phyloP scores from a whole-genome alignment of 2,888 invertebrate genomes.

The Hemistola chrysoprasaria region DNA sequence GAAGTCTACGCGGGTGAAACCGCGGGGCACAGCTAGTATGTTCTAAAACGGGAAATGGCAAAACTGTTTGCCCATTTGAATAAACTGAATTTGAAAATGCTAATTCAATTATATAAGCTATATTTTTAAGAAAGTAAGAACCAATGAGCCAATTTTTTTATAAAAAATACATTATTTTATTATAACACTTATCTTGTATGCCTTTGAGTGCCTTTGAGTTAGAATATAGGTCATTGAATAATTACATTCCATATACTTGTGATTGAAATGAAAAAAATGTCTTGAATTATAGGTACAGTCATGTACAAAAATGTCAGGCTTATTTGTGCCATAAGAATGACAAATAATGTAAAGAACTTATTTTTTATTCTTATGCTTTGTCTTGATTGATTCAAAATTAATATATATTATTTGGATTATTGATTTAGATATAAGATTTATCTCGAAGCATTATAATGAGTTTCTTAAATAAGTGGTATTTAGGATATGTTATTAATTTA shows the following conservation, averaged over 20 bases:
- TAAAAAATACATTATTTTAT: too few species aligned
- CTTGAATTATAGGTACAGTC: neutral
- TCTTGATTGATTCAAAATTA: neutral
- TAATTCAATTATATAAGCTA: too few species aligned
- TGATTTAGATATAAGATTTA: too few species aligned
- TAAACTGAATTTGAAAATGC: too few species aligned
- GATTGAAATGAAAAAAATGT: slow-evolving; percentile 27
- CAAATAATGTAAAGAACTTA: neutral
- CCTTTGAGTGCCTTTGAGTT: slow-evolving; percentile 63
- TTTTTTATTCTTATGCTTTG: neutral
- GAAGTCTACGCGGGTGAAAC: too few species aligned
- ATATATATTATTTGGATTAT: slow-evolving; percentile 2
- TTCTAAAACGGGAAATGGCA: too few species aligned
- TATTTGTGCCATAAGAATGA: neutral
- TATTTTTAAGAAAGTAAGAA: slow-evolving; percentile 29
- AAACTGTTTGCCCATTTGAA: too few species aligned
- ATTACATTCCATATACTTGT: slow-evolving; percentile 53
- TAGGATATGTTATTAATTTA: too few species aligned
- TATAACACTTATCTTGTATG: slow-evolving; percentile 42
- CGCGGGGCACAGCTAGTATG: too few species aligned
- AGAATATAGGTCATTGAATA: slow-evolving; percentile 33
- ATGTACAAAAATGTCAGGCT: neutral
- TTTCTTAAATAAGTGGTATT: too few species aligned
- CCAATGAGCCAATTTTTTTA: slow-evolving; percentile 76
- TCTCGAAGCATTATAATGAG: too few species aligned